Percentiles rank a stretch among this genome's conserved stretches.
These are phyloP conservation scores for Orthonevra nobilis DNA, from an alignment of 2,888 invertebrate genomes.

Conservation along the genomic window DNA sequence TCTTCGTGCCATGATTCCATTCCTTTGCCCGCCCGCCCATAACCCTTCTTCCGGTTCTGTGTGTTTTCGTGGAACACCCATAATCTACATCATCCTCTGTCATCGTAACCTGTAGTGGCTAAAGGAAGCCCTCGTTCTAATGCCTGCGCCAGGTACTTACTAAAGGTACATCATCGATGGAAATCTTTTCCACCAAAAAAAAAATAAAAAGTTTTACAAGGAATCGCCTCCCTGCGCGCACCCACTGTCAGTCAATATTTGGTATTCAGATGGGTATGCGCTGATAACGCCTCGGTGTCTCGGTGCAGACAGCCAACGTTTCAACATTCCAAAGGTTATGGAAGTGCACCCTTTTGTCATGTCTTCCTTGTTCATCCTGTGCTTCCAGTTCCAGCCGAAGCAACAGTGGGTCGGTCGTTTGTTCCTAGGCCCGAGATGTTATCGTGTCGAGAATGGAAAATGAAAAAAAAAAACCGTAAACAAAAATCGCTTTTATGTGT, in stretches of 20 bases:
- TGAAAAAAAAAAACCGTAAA: conserved; percentile 18
- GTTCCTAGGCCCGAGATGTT: conserved; percentile 42
- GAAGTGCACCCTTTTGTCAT: conserved; percentile 67
- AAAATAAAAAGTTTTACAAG: conserved; percentile 56
- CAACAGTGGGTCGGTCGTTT: conserved; percentile 66
- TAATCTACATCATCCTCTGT: conserved; percentile 56
- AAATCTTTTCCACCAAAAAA: conserved; percentile 43
- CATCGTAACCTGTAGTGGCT: conserved; percentile 19
- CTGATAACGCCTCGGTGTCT: conserved; percentile 62
- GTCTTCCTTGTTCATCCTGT: conserved; percentile 7
- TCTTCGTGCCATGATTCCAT: conserved; percentile 63
- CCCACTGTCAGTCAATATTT: conserved; percentile 51
- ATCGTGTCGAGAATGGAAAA: conserved; percentile 40
- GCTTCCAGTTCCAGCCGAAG: conserved; percentile 21
- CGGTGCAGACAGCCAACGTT: conserved; percentile 54
- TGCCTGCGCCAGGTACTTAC: conserved; percentile 44
- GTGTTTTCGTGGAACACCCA: conserved; percentile 13
- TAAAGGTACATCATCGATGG: conserved; percentile 34
- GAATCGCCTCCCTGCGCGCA: conserved; percentile 11
- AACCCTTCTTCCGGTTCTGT: conserved; percentile 28
- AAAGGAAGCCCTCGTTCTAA: conserved; percentile 44
- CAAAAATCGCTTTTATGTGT: conserved; percentile 62
- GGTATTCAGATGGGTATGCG: conserved; percentile 64
- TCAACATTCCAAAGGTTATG: conserved; percentile 53
- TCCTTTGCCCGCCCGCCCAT: too few relatives aligned